Percentiles rank a stretch among this genome's conserved stretches.
phyloP scores from a whole-genome alignment of 2,888 invertebrate species.

The Ceramica pisi region DNA sequence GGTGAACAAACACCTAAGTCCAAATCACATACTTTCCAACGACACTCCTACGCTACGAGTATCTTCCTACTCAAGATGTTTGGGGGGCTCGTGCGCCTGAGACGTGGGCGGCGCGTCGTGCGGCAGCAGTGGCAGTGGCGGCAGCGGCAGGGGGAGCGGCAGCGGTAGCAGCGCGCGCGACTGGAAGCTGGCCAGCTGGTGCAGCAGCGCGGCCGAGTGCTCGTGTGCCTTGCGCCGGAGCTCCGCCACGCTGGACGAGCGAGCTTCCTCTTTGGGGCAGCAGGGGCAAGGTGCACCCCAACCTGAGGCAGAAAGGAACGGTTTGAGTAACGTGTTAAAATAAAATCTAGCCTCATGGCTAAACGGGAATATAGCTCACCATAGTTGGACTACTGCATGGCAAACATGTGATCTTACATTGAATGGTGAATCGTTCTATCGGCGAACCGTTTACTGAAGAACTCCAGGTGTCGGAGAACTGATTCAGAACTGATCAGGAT shows the following conservation, averaged over 20 bases:
- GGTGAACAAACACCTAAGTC: neutral
- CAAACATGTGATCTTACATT: no score
- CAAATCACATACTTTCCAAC: neutral
- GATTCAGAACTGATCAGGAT: no score
- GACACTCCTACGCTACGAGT: neutral
- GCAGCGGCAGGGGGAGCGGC: constrained; percentile 83
- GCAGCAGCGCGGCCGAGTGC: constrained; percentile 96
- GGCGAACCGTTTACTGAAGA: no score
- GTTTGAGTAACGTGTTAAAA: no score
- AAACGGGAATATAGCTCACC: no score
- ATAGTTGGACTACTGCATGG: no score
- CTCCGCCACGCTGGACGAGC: constrained; percentile 97
- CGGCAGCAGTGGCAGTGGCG: constrained; percentile 81
- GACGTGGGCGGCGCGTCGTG: constrained; percentile 70
- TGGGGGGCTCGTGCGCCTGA: constrained; percentile 75
- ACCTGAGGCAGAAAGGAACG: constrained; percentile 82
- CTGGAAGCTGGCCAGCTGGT: constrained; percentile 93
- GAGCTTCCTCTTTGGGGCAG: constrained; percentile 94
- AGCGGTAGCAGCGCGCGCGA: constrained; percentile 90
- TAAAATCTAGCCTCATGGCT: no score
- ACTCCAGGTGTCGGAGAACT: no score
- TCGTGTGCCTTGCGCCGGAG: constrained; percentile 98
- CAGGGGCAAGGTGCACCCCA: constrained; percentile 95
- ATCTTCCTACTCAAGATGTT: constrained; percentile 79
- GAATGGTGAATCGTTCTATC: no score